phyloP scores from a whole-genome alignment of 2,113 vertebrate genomes.

The Silurus asotus region DNA sequence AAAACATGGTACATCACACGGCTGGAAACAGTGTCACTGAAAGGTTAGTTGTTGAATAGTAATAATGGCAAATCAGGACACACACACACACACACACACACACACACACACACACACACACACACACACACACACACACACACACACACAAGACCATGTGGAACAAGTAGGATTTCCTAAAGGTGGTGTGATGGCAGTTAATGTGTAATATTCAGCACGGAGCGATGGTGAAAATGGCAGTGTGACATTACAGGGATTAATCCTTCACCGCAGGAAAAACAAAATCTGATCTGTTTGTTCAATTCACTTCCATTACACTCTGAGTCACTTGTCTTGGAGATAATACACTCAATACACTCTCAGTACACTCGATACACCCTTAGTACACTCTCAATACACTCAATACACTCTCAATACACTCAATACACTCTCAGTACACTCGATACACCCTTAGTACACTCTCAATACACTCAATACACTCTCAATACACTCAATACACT shows the following conservation, averaged over 20 bases:
- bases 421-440: too few relatives aligned
- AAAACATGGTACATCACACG: not conserved
- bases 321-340: not conserved
- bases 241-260: conserved; percentile 42
- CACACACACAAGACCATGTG: not conserved
- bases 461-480: too few relatives aligned
- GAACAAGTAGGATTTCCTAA: not conserved
- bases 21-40: conserved; percentile 35
- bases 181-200: conserved; percentile 25
- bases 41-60: conserved; percentile 56
- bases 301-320: not conserved
- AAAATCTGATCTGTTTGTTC: conserved; percentile 54
- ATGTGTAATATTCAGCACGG: conserved; percentile 45
- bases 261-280: conserved; percentile 45
- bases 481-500: too few relatives aligned
- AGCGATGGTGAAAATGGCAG: conserved; percentile 37
- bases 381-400: too few relatives aligned
- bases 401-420: too few relatives aligned
- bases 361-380: too few relatives aligned
- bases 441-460: too few relatives aligned
- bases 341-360: not conserved
- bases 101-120: too few relatives aligned
- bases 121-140: too few relatives aligned
- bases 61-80: conserved; percentile 36
- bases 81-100: not conserved